Conservation (phyloP, 2,888 invertebrate genomes). For the Adela reaumurella region DNA sequence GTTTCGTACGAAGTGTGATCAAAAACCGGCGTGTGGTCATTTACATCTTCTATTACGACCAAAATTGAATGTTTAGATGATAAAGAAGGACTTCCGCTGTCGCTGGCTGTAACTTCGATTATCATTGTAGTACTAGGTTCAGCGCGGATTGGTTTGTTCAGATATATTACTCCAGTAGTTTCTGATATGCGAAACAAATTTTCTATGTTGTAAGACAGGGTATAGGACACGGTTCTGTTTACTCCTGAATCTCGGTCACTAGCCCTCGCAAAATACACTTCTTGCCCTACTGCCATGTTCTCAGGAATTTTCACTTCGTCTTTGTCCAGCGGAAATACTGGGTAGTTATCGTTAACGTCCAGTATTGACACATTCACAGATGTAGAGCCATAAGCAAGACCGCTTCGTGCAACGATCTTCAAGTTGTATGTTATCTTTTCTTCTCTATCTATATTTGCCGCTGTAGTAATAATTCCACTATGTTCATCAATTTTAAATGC, state of each 20-base stretch:
- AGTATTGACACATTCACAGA: slow-evolving; percentile 75
- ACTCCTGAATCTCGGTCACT: slow-evolving; percentile 83
- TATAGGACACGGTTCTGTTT: slow-evolving; percentile 84
- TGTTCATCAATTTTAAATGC: slow-evolving; percentile 78
- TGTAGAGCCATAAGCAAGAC: slow-evolving; percentile 72
- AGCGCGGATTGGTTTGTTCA: slow-evolving; percentile 74
- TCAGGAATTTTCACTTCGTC: slow-evolving; percentile 79
- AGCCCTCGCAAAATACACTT: slow-evolving; percentile 85
- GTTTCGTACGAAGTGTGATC: slow-evolving; percentile 90
- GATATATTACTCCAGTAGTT: slow-evolving; percentile 83
- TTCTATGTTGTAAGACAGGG: slow-evolving; percentile 74
- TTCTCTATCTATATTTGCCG: slow-evolving; percentile 82
- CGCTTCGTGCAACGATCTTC: slow-evolving; percentile 74
- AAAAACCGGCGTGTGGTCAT: slow-evolving; percentile 94
- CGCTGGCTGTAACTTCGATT: slow-evolving; percentile 81
- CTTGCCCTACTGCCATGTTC: slow-evolving; percentile 91
- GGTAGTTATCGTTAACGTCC: slow-evolving; percentile 91
- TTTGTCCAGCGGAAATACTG: slow-evolving; percentile 73
- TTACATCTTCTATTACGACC: slow-evolving; percentile 80
- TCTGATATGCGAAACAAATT: slow-evolving; percentile 81
- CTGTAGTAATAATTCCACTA: slow-evolving; percentile 74
- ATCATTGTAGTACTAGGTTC: slow-evolving; percentile 69
- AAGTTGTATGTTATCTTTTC: slow-evolving; percentile 71
- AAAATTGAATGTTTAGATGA: slow-evolving; percentile 71
- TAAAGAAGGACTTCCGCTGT: slow-evolving; percentile 73